A percentile compares a stretch with the other conserved stretches of the same genome.
Conservation (phyloP, 1,140 invertebrate species). For the Drosophila ambigua region DNA sequence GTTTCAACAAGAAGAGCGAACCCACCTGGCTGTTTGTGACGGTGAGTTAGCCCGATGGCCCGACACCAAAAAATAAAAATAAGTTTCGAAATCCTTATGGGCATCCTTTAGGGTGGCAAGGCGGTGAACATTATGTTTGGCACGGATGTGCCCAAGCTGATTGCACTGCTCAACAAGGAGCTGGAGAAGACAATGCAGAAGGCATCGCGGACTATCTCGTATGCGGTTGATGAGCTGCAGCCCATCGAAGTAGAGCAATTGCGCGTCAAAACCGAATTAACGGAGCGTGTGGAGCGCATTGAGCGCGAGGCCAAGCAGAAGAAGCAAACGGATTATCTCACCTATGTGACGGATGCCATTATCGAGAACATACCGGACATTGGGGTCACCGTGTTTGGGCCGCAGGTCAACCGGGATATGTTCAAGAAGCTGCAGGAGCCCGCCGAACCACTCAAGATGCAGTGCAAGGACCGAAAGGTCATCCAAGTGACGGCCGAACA, state of each 20-base stretch:
- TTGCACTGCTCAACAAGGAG: conserved; percentile 89
- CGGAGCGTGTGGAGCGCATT: conserved; percentile 52
- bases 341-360: conserved; percentile 83
- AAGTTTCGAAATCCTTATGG: too few relatives aligned
- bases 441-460: conserved; percentile 73
- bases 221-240: conserved; percentile 85
- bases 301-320: conserved; percentile 76
- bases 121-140: conserved; percentile 93
- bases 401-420: conserved; percentile 80
- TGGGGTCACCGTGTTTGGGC: conserved; percentile 79
- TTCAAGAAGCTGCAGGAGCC: conserved; percentile 79
- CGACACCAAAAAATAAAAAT: too few relatives aligned
- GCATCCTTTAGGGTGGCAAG: conserved; percentile 84
- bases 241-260: conserved; percentile 85
- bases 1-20: conserved; percentile 94
- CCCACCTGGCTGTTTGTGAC: conserved; percentile 95
- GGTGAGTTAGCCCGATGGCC: conserved; percentile 85
- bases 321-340: conserved; percentile 79
- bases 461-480: conserved; percentile 77
- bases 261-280: conserved; percentile 59
- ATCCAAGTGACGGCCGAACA: conserved; percentile 52
- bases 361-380: conserved; percentile 84
- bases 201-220: conserved; percentile 67
- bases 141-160: conserved; percentile 91
- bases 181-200: conserved; percentile 84